Evolutionary conservation across 2,888 invertebrate species (phyloP), one percentile per base, ranked within the genome.

Genomic region (Pollenia labialis): DNA sequence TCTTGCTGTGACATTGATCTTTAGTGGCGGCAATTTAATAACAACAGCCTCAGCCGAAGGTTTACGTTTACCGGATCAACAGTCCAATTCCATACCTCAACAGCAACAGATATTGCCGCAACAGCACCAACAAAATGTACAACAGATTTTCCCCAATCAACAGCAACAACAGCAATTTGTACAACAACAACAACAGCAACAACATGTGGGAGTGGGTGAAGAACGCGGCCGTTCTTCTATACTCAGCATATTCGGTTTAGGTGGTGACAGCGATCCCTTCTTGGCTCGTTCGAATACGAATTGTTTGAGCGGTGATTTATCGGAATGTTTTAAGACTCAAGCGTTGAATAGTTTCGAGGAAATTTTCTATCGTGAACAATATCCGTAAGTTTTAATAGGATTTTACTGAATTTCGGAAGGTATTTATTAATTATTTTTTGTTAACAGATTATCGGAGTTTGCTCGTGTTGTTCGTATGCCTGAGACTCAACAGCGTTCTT

Each of bases 241-340:
- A 4, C 94, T 97, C n/a, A 96, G 97, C 92, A 96, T 96, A 95
- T 95, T 97, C 32, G 97, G 97, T 11, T 93, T 97, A 58, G 97
- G 97, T 12, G 96, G 96, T 7, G 95, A 97, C 90, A 95, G 95
- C 71, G 97, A 97, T 93, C 97, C 97, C 0, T 97, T 96, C 93
- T 93, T 97, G 89, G 95, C 96, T 69, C 95, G 95, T 90, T 94
- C 96, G 0, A 97, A 97, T 79, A 94, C 95, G 87, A 96, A 95
- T 87, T 97, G 97, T 89, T 93, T 97, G 80, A 95, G 94, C 86
- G 97, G 97, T 6, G 97, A 97, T 91, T 93, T 97, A n/a, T 96
- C 97, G 0, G 97, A 97, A 91, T 97, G 97, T 91, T 97, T 97
- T 92, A 97, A 97, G 91, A 97, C 97, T 0, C 96, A 96, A 88